Evolutionary conservation across 2,888 invertebrate genomes (phyloP), one percentile per base, ranked within the genome.

Genomic region (Hyposoter dolosus): DNA sequence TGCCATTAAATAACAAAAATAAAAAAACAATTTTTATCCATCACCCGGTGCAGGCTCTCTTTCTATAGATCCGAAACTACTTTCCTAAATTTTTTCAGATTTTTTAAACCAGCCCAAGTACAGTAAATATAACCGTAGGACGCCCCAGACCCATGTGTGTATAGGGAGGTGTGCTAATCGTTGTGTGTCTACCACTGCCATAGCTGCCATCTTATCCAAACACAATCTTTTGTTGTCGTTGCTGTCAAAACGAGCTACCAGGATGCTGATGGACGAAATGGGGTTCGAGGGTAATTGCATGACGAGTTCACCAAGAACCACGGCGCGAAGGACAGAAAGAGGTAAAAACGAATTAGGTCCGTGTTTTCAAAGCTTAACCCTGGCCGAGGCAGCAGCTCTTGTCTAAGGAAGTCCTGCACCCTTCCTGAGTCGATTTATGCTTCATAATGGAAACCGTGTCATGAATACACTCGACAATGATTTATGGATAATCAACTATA

Each of bases 401-500:
- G 19, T 28, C 60, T 66, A 17, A 28, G 60, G 60, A 85, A 66
- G 68, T 63, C 10, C 50, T n/a, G 40, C 66, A 50, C 19, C 56
- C 68, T 17, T 56, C 60, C 28, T 45, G 28, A 32, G 75, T 75
- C 77, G 63, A 76, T 79, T 79, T 40, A 43, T 53, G 69, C 82
- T 82, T 82, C 79, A 85, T 85, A 85, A 85, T 85, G 79, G 69
- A 82, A 65, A 79, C 74, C 53, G n/a, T 35, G 15, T 82, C 74
- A 82, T 85, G 82, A 79, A 85, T 85, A 82, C 43, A 50, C 45
- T 47, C 69, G 76, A 60, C 71, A 43, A 79, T 85, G 79, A 80
- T 85, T 85, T 83, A 80, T 85, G 82, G 82, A 85, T 82, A 82
- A 85, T 82, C 80, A 72, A 71, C 63, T n/a, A n/a, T 80, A 60